Conservation (phyloP, 2,797 vertebrate species). For the Myotis daubentonii region DNA sequence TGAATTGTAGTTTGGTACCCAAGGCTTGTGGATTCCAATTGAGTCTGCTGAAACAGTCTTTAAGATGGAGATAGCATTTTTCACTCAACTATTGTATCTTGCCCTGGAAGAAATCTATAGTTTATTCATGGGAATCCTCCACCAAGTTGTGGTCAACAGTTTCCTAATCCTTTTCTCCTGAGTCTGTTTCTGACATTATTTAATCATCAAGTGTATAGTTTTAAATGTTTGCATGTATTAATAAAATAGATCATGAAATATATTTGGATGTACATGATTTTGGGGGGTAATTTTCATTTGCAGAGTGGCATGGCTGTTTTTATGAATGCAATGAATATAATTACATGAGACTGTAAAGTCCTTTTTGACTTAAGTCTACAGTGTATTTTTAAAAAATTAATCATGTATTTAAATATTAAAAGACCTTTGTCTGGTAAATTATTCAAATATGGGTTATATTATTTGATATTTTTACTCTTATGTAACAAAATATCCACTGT, state of each 20-base stretch:
- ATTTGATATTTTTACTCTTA: not conserved
- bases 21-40: not conserved
- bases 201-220: not conserved
- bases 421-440: not conserved
- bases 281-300: not conserved
- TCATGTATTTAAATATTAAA: conserved; percentile 32
- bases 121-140: not conserved
- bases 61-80: not conserved
- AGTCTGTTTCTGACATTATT: conserved; percentile 25
- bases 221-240: conserved; percentile 27
- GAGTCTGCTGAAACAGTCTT: not conserved
- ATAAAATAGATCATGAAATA: conserved; percentile 61
- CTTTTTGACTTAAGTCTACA: not conserved
- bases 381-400: conserved; percentile 4
- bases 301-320: not conserved
- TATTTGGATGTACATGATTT: not conserved
- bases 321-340: conserved; percentile 15
- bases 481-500: not conserved
- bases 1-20: not conserved
- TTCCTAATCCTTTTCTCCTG: not conserved
- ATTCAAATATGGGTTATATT: not conserved
- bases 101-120: conserved; percentile 22
- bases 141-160: not conserved
- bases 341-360: not conserved
- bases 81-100: not conserved